Conservation (phyloP, 1,140 invertebrate genomes). For the Drosophila trapezifrons region DNA sequence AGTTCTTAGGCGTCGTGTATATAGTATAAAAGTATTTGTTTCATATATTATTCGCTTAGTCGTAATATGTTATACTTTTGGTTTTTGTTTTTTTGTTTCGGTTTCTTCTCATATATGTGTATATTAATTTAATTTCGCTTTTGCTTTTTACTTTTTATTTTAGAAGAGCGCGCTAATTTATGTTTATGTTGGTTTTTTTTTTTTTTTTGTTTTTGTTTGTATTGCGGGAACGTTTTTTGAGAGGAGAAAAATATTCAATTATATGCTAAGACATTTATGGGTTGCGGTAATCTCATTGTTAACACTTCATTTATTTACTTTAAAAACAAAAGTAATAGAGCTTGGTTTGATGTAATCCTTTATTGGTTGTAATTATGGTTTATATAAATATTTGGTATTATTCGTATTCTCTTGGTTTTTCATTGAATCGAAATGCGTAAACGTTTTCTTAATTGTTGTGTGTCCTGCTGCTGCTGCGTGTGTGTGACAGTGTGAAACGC, state of each 20-base stretch:
- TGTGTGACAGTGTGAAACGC: constrained; percentile 47
- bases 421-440: constrained; percentile 53
- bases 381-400: constrained; percentile 51
- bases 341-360: constrained; percentile 51
- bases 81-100: constrained; percentile 33
- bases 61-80: constrained; percentile 46
- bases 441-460: constrained; percentile 45
- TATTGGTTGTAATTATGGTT: constrained; percentile 55
- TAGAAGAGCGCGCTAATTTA: constrained; percentile 71
- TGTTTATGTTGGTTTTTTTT: constrained; percentile 5
- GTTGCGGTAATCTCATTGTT: constrained; percentile 47
- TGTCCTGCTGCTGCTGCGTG: constrained; percentile 9
- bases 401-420: constrained; percentile 54
- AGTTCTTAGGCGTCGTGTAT: constrained; percentile 54
- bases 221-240: constrained; percentile 29
- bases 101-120: constrained; percentile 60
- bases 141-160: constrained; percentile 31
- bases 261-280: constrained; percentile 54
- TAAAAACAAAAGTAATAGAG: constrained; percentile 57
- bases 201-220: constrained; percentile 21
- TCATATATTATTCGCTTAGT: constrained; percentile 51
- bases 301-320: constrained; percentile 51
- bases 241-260: constrained; percentile 63
- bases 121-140: constrained; percentile 45
- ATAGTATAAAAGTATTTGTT: constrained; percentile 69